Evolutionary conservation across 2,113 vertebrate genomes (phyloP).

Genomic region (Prunella himalayana): DNA sequence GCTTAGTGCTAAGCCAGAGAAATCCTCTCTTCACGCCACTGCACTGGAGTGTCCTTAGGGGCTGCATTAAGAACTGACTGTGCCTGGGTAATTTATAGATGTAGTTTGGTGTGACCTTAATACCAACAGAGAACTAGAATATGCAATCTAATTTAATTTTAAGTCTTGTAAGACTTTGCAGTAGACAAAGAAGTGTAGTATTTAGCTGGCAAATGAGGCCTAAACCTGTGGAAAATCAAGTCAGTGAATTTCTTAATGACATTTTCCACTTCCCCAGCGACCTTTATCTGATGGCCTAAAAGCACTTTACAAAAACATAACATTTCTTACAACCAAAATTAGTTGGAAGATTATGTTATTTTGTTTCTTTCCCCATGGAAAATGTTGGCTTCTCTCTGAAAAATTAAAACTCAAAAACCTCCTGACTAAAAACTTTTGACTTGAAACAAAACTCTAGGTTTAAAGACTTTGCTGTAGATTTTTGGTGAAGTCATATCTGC

Average conservation of each 20-base stretch:
- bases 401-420: neutral
- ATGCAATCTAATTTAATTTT: conserved; percentile 57
- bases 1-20: conserved; percentile 31
- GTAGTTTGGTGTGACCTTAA: conserved; percentile 58
- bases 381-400: neutral
- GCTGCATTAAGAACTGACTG: conserved; percentile 24
- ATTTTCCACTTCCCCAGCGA: conserved; percentile 49
- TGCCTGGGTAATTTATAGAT: conserved; percentile 47
- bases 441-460: neutral
- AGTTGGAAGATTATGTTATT: conserved; percentile 18
- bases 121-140: conserved; percentile 52
- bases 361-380: conserved; percentile 13
- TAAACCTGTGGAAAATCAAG: conserved; percentile 57
- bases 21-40: conserved; percentile 28
- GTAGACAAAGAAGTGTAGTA: conserved; percentile 34
- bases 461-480: neutral
- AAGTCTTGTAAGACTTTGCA: conserved; percentile 1
- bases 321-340: conserved; percentile 22
- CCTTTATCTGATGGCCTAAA: conserved; percentile 47
- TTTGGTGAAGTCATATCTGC: neutral
- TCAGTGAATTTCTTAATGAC: conserved; percentile 50
- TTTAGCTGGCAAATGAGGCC: conserved; percentile 52
- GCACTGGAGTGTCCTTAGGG: conserved; percentile 46
- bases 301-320: conserved; percentile 34
- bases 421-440: neutral